phyloP scores from a whole-genome alignment of 2,797 vertebrate genomes.

The Aulostomus chinensis region DNA sequence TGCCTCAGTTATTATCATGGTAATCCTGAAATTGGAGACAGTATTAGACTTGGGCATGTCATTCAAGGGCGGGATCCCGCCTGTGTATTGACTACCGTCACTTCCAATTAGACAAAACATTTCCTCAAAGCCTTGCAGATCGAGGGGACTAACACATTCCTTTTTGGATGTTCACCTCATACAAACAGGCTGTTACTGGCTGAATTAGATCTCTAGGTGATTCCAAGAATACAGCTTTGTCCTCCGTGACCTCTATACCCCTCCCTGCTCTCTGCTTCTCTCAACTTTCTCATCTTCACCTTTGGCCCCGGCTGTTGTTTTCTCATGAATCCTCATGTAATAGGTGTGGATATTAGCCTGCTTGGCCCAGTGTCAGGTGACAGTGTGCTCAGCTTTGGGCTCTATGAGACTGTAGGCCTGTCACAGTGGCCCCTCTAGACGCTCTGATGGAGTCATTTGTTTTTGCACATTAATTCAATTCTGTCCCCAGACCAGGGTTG shows the following conservation, averaged over 20 bases:
- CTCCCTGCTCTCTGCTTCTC: slow-evolving; percentile 19
- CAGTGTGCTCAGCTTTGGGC: slow-evolving; percentile 42
- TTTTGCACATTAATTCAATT: slow-evolving; percentile 85
- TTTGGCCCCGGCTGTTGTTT: slow-evolving; percentile 68
- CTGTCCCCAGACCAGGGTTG: slow-evolving; percentile 75
- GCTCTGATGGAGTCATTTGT: slow-evolving; percentile 83
- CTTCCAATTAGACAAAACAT: slow-evolving; percentile 77
- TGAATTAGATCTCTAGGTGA: slow-evolving; percentile 55
- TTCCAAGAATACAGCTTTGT: slow-evolving; percentile 51
- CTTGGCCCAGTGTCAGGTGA: slow-evolving; percentile 68
- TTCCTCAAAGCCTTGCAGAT: slow-evolving; percentile 64
- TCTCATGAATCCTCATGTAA: slow-evolving; percentile 72
- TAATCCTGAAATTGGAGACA: slow-evolving; percentile 81
- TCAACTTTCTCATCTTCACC: slow-evolving; percentile 56
- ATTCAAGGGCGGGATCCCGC: slow-evolving; percentile 71
- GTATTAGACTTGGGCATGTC: slow-evolving; percentile 74
- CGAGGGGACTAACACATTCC: slow-evolving; percentile 39
- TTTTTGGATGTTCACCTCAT: slow-evolving; percentile 48
- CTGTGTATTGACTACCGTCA: slow-evolving; percentile 76
- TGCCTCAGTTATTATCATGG: slow-evolving; percentile 70
- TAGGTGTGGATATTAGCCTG: slow-evolving; percentile 71
- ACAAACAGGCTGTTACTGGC: slow-evolving; percentile 43
- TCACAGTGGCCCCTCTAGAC: slow-evolving; percentile 73
- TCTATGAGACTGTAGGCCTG: slow-evolving; percentile 62
- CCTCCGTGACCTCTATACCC: slow-evolving; percentile 52